Evolutionary conservation across 2,888 invertebrate species (phyloP), one percentile per base, ranked within the genome.

Genomic region (Chaetogeoica ovagalla): DNA sequence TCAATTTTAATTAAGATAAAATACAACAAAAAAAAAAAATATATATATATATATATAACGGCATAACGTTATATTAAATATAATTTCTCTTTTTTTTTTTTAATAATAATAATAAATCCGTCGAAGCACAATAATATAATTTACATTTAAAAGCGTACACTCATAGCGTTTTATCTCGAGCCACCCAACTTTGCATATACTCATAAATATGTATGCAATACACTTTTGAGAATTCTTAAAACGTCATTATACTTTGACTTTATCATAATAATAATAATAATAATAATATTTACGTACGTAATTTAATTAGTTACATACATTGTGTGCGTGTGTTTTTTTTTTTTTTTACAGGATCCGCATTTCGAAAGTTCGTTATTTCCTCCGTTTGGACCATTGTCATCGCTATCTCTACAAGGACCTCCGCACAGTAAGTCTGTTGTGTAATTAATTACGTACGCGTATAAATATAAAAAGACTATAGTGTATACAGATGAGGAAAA

Each of bases 321-420:
- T 43, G 43, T 43, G 43, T 43, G 43, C 6, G 43, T 43, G 30
- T 4, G 30, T 30, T 30, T n/a, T n/a, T 23, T 55, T 30, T 82
- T 81, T 79, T 74, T 79, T 81, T 85, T 85, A 21, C 85, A 87
- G 84, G 87, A 88, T 74, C 84, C 87, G 9, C 85, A 87, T 6
- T 83, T 85, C 75, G 86, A 85, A 76, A 85, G 84, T 73, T 84
- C 85, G 11, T 82, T 83, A 65, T 93, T 92, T 88, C 91, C 92
- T 83, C 79, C 79, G 13, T 79, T 81, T n/a, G 76, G 82, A 70
- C 91, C 91, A 81, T 91, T 92, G 88, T 90, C 91, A 70, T 91
- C 92, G 62, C 90, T 92, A 84, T 90, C 92, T 83, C 90, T 93
- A 60, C 88, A 94, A 85, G 93, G 94, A 84, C 93, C 94, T 84